Conservation (phyloP, 2,888 invertebrate species). For the Scelioninae gen. 1 region DNA sequence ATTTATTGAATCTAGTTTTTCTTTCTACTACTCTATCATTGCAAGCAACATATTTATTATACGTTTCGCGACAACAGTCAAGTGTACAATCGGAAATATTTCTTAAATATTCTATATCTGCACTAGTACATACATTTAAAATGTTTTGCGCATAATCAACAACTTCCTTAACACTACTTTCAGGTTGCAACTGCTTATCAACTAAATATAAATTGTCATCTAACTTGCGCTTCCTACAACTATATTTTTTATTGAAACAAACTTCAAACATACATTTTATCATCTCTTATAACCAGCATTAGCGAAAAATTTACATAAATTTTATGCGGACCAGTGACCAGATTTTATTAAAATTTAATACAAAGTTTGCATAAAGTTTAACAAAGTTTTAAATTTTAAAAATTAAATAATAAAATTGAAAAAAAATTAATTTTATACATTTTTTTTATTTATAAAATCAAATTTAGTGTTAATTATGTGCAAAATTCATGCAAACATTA, state of each 20-base stretch:
- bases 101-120: slow-evolving; percentile 5
- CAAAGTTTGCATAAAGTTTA: too few relatives aligned
- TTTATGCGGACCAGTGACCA: too few relatives aligned
- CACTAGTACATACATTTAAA: slow-evolving; percentile 23
- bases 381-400: too few relatives aligned
- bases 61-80: slow-evolving; percentile 28
- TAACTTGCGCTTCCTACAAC: slow-evolving; percentile 28
- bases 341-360: too few relatives aligned
- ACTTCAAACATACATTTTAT: neutral
- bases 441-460: too few relatives aligned
- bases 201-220: neutral
- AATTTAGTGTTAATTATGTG: too few relatives aligned
- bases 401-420: too few relatives aligned
- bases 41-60: slow-evolving; percentile 8
- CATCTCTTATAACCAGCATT: neutral
- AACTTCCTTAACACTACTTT: neutral
- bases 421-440: too few relatives aligned
- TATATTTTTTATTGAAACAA: slow-evolving; percentile 6
- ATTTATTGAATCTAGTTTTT: slow-evolving; percentile 12
- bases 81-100: neutral
- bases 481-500: too few relatives aligned
- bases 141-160: neutral
- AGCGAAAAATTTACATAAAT: too few relatives aligned
- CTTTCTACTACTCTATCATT: slow-evolving; percentile 14
- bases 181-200: slow-evolving; percentile 1